Evolutionary conservation across 2,888 invertebrate species (phyloP).

Genomic region (Coenonympha arcania): DNA sequence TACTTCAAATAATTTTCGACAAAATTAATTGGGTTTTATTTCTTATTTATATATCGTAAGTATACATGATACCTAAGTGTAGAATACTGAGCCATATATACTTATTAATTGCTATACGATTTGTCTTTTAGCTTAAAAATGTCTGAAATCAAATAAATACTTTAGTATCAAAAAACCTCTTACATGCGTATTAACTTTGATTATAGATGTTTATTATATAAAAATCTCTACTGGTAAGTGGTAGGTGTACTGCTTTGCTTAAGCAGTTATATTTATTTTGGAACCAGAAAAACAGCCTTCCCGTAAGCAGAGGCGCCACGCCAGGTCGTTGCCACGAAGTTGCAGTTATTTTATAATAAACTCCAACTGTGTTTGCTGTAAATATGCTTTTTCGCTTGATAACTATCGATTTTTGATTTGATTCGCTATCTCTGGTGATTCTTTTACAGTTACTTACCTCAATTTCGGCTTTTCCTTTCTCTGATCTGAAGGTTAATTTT

Average conservation of each 20-base stretch:
- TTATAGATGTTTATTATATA: no score
- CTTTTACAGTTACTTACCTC: constrained; percentile 23
- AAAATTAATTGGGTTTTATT: no score
- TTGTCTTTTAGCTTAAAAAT: no score
- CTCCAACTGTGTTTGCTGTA: constrained; percentile 56
- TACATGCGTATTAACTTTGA: no score
- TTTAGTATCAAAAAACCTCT: no score
- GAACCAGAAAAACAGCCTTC: constrained; percentile 63
- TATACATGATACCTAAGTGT: no score
- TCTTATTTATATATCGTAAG: no score
- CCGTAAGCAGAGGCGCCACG: constrained; percentile 42
- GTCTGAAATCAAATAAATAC: no score
- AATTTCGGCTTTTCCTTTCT: not conserved
- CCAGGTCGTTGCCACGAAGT: constrained; percentile 66
- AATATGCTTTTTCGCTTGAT: constrained; percentile 43
- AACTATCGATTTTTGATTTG: constrained; percentile 12
- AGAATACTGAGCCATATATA: no score
- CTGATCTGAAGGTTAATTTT: no score
- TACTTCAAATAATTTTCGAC: no score
- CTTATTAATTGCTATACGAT: no score
- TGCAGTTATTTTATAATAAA: constrained; percentile 67
- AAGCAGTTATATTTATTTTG: constrained; percentile 42
- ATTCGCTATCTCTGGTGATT: not conserved
- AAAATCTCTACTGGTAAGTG: not conserved
- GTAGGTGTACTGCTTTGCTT: not conserved